A percentile compares a stretch with the other conserved stretches of the same genome.
Conservation (phyloP, 1,140 invertebrate genomes). For the Diorhabda carinulata region DNA sequence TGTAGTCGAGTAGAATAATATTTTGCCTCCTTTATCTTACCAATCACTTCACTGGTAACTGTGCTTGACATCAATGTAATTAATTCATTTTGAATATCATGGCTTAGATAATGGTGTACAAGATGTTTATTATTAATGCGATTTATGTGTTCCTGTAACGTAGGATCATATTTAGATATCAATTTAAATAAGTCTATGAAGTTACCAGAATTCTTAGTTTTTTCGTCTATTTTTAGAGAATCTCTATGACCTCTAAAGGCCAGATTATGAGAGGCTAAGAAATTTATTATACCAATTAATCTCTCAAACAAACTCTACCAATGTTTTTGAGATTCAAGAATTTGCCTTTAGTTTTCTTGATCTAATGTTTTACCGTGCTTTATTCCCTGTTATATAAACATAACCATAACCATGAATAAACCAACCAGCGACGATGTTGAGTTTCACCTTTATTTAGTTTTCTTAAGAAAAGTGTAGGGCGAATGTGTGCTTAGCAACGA, state of each 20-base stretch:
- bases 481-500: too few species aligned
- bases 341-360: conserved; percentile 34
- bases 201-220: conserved; percentile 28
- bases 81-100: conserved; percentile 39
- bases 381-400: conserved; percentile 35
- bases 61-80: conserved; percentile 13
- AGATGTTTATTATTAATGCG: conserved; percentile 36
- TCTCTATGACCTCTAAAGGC: conserved; percentile 30
- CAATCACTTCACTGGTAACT: neutral
- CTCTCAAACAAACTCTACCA: conserved; percentile 14
- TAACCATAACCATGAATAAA: too few species aligned
- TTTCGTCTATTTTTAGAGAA: conserved; percentile 26
- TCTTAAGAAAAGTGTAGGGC: too few species aligned
- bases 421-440: too few species aligned
- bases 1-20: too few species aligned
- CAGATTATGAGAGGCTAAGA: conserved; percentile 40
- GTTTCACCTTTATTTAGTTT: too few species aligned
- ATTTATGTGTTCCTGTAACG: conserved; percentile 32
- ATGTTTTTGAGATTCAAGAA: conserved; percentile 37
- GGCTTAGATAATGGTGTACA: conserved; percentile 31
- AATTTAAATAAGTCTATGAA: conserved; percentile 37
- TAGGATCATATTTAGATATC: conserved; percentile 27
- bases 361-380: conserved; percentile 37
- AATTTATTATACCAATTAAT: conserved; percentile 34
- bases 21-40: too few species aligned